phyloP scores from a whole-genome alignment of 1,140 invertebrate genomes.

The Neodiprion lecontei region DNA sequence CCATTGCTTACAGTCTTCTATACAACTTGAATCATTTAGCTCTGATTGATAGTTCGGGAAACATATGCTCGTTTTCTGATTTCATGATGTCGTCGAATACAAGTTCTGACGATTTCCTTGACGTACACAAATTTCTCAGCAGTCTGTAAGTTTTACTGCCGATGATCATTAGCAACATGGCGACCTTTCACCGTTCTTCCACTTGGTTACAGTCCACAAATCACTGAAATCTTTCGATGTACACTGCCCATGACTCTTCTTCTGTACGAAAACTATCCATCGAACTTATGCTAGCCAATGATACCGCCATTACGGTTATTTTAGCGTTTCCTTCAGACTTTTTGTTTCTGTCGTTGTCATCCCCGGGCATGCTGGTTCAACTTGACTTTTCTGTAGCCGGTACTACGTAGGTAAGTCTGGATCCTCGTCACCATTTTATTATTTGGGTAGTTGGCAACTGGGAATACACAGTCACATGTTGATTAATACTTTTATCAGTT shows the following conservation, averaged over 20 bases:
- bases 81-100: not conserved
- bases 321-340: too few species aligned
- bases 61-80: not conserved
- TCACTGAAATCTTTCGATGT: not conserved
- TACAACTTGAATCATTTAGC: not conserved
- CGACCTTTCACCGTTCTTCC: not conserved
- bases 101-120: not conserved
- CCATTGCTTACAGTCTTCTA: not conserved
- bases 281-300: not conserved
- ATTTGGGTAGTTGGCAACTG: too few species aligned
- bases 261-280: not conserved
- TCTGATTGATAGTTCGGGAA: not conserved
- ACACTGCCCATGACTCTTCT: not conserved
- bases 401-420: too few species aligned
- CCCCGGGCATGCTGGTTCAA: too few species aligned
- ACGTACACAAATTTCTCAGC: not conserved
- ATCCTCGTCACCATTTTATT: too few species aligned
- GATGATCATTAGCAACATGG: not conserved
- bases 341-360: too few species aligned
- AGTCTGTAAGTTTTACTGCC: not conserved
- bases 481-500: too few species aligned
- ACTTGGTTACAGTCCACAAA: not conserved
- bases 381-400: too few species aligned
- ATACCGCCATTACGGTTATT: not conserved
- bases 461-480: too few species aligned